Percentiles rank a stretch among this genome's conserved stretches.
These are phyloP conservation scores for Euura lappo DNA, from an alignment of 1,140 invertebrate species.

Conservation along the genomic window DNA sequence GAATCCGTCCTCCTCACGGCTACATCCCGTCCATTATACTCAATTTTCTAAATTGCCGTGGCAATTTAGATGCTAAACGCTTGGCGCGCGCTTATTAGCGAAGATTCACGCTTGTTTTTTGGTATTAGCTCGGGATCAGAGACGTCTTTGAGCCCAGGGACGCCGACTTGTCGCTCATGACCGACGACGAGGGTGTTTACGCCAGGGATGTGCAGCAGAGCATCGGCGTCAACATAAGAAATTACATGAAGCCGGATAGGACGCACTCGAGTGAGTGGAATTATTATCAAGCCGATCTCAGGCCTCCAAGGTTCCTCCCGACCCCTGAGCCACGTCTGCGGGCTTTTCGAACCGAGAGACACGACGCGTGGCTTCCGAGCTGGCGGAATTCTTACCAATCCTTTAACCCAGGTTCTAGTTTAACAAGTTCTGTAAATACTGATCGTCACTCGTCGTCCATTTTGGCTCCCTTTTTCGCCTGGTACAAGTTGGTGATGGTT, in stretches of 20 bases:
- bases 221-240: conserved; percentile 79
- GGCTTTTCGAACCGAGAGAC: not conserved
- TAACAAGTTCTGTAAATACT: conserved; percentile 16
- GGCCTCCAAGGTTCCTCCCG: not conserved
- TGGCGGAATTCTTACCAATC: conserved; percentile 47
- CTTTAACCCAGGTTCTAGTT: conserved; percentile 46
- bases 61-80: not conserved
- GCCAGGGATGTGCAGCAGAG: conserved; percentile 83
- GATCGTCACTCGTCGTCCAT: not conserved
- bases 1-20: not conserved
- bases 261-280: conserved; percentile 28
- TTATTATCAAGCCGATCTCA: conserved; percentile 2
- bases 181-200: conserved; percentile 72
- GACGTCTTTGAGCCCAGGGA: conserved; percentile 79
- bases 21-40: conserved; percentile 5
- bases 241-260: conserved; percentile 67
- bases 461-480: conserved; percentile 12
- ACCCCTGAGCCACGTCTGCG: conserved; percentile 3
- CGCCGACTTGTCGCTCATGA: conserved; percentile 79
- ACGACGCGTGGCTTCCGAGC: conserved; percentile 19
- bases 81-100: conserved; percentile 10
- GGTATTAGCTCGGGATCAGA: conserved; percentile 71
- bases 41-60: not conserved
- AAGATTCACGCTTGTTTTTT: conserved; percentile 15
- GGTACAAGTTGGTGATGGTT: conserved; percentile 7